phyloP scores from a whole-genome alignment of 1,140 invertebrate species.

The Kradibia gibbosae region DNA sequence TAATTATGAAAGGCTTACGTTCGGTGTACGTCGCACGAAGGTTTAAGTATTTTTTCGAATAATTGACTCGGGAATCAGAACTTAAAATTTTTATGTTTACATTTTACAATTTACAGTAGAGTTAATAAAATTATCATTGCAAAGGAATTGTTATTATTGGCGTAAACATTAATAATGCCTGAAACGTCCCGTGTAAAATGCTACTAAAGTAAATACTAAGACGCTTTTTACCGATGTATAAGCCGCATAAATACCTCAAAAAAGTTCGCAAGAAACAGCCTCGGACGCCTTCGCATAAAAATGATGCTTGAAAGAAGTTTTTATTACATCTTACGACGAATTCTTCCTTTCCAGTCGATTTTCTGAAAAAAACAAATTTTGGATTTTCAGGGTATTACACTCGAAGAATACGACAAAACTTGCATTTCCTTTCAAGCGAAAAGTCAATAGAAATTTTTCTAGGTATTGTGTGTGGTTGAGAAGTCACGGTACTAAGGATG shows the following conservation, averaged over 20 bases:
- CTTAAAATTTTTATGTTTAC: too few relatives aligned
- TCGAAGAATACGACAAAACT: background rate
- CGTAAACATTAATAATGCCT: background rate
- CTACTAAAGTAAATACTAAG: background rate
- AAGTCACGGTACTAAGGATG: background rate
- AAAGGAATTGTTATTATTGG: too few relatives aligned
- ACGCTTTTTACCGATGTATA: background rate
- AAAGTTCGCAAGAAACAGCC: background rate
- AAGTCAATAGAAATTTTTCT: conserved; percentile 9
- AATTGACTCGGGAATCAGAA: too few relatives aligned
- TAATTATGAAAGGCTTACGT: too few relatives aligned
- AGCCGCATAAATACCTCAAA: background rate
- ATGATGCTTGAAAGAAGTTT: background rate
- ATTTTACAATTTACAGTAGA: too few relatives aligned
- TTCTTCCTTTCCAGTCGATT: background rate
- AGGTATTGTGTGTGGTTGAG: conserved; percentile 2
- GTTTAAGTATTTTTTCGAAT: too few relatives aligned
- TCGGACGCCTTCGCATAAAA: background rate
- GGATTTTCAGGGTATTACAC: conserved; percentile 2
- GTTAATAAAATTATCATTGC: too few relatives aligned
- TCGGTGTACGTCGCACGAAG: too few relatives aligned
- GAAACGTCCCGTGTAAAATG: background rate
- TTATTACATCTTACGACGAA: conserved; percentile 17
- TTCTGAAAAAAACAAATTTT: conserved; percentile 1
- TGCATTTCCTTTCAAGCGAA: background rate